Base-by-base conservation (phyloP, 2,113 vertebrate species). In the Speoplatyrhinus poulsoni region DNA sequence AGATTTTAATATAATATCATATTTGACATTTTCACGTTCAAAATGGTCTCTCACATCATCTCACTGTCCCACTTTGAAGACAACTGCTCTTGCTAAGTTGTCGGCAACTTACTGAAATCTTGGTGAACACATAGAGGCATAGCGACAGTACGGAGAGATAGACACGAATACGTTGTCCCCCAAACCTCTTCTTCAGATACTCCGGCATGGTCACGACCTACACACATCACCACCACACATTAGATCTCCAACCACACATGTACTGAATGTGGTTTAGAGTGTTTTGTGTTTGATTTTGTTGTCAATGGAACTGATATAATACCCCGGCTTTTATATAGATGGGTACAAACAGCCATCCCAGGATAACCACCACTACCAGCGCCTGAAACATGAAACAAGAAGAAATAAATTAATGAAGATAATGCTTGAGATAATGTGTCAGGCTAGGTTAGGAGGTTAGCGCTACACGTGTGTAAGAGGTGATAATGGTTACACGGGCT, bases 141-240 rank as follows among this genome's bases (percentile, higher is more conserved):
- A 99, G 80, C 2, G 97, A 99, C 8, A 98, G 94, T 60, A 98
- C 0, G 0, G 98, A 99, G 58, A 99, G 92, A 79, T 99, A 98
- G 73, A 98, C 1, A 60, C 95, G 93, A 73, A 99, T 98, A 3
- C 96, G 88, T 6, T 95, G 91, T n/a, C 97, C 98, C 49, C 96
- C 97, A 57, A 98, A 98, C 52, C 97, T 91, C 76, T 97, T 98
- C 92, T 79, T 94, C 76, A 98, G 88, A 56, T 99, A 98, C 82
- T 99, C 97, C 0, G 98, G 97, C 98, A 99, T 99, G 6, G 96
- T 98, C 77, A 98, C 92, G 65, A 99, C 95, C 96, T 99, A 73
- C 49, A 85, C 12, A 70, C 19, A 73, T 3, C 36, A 41, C 36
- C 36, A 41, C 36, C 36, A 41, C 36, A 8, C 36, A 41, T 41